Evolutionary conservation across 1,140 invertebrate genomes (phyloP), one percentile per base, ranked within the genome.

Genomic region (Papilio helenus): DNA sequence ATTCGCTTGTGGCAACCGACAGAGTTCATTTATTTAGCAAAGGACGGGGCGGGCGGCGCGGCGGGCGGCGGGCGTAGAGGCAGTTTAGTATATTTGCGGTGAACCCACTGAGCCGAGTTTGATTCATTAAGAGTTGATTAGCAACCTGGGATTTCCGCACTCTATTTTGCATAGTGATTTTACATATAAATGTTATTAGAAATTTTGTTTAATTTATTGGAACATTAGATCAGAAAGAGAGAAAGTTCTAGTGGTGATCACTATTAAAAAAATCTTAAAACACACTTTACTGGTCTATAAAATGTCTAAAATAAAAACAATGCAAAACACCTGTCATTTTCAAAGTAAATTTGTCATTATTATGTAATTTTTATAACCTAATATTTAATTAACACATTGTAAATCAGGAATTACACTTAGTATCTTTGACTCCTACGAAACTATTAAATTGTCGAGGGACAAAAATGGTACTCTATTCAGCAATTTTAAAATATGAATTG

Each of bases 41-140:
- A 74, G 39, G 72, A 49, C 44, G n/a, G 42, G 44, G 42, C n/a
- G n/a, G 18, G 8, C 18, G 18, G 5, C 44, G 18, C 34, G 49
- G 49, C 18, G 42, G 44, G 42, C 8, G 39, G 71, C 29, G 34
- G 68, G 18, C 39, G 72, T 49, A 42, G 72, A 23, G 16, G 58
- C 80, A 65, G 82, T 81, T 85, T 87, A 87, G 84, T 81, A 78
- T 80, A 85, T 83, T 84, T 87, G 86, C 83, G 86, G 86, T 80
- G 72, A 74, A 49, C 44, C 39, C 79, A 55, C 58, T 55, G 81
- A 26, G 16, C 81, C 80, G 80, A 74, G 79, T 44, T 79, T 83
- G 82, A 84, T 84, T 87, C 84, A 87, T 83, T 86, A 82, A 73
- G 79, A 84, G 58, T 74, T 84, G 82, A 84, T 84, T 84, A 82